Percentiles rank a stretch among this genome's conserved stretches.
These are phyloP conservation scores for Myotis pilosus DNA, from an alignment of 2,797 vertebrate genomes.

Conservation along the genomic window DNA sequence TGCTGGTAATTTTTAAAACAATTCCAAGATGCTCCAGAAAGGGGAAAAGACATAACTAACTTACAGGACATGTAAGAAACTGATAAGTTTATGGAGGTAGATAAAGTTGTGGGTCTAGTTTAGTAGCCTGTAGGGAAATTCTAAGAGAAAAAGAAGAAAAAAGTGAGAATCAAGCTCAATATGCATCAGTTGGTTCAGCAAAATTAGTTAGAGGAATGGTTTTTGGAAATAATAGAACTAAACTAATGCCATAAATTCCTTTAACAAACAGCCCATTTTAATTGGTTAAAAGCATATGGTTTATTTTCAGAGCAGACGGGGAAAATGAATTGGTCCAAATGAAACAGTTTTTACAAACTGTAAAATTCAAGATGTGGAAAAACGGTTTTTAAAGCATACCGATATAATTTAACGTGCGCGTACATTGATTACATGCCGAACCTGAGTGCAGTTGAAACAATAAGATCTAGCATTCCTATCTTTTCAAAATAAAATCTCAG, in stretches of 20 bases:
- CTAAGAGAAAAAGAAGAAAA: neutral
- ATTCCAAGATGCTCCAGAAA: neutral
- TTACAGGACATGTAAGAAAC: neutral
- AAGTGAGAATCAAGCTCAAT: neutral
- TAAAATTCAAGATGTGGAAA: constrained; percentile 54
- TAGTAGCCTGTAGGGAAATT: neutral
- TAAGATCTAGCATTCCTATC: neutral
- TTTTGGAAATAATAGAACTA: neutral
- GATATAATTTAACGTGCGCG: constrained; percentile 47
- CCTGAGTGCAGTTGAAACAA: constrained; percentile 56
- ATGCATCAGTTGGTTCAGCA: neutral
- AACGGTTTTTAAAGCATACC: constrained; percentile 43
- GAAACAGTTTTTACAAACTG: constrained; percentile 19
- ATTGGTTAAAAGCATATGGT: neutral
- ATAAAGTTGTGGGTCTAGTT: neutral
- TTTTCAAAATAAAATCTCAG: constrained; percentile 57
- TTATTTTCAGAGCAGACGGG: neutral
- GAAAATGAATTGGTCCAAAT: neutral
- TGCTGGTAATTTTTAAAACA: neutral
- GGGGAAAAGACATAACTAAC: neutral
- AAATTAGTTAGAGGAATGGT: neutral
- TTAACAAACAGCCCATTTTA: neutral
- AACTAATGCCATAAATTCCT: neutral
- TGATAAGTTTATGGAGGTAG: neutral
- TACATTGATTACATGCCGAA: constrained; percentile 41